These are phyloP conservation scores for Drosophila quinaria DNA, from an alignment of 2,888 invertebrate species.

Conservation along the genomic window DNA sequence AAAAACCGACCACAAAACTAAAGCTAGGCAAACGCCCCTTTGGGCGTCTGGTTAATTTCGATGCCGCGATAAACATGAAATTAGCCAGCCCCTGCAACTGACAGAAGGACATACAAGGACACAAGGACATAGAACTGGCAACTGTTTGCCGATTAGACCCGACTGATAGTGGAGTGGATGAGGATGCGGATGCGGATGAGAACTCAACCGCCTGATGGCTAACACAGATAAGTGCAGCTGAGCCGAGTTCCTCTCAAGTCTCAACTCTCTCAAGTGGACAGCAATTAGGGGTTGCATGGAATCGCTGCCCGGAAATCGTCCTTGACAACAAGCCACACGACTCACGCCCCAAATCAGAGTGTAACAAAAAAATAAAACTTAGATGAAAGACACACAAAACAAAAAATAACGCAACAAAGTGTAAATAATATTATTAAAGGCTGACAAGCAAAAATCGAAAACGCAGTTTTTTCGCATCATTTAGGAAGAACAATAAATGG, in stretches of 20 bases:
- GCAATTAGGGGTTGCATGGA: constrained; percentile 78
- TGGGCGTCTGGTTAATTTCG: constrained; percentile 61
- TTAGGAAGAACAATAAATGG: constrained; percentile 30
- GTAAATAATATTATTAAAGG: constrained; percentile 75
- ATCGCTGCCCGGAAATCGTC: constrained; percentile 55
- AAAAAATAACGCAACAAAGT: constrained; percentile 68
- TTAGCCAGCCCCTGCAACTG: constrained; percentile 44
- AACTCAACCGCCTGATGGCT: constrained; percentile 66
- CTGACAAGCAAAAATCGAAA: constrained; percentile 37
- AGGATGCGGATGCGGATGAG: constrained; percentile 41
- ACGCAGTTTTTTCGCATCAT: constrained; percentile 70
- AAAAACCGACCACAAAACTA: constrained; percentile 43
- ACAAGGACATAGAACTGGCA: constrained; percentile 29
- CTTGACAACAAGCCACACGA: constrained; percentile 55
- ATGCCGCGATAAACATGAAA: constrained; percentile 64
- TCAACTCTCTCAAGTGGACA: constrained; percentile 62
- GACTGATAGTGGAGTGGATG: constrained; percentile 48
- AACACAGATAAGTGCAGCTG: constrained; percentile 70
- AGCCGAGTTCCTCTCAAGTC: constrained; percentile 42
- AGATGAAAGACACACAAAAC: constrained; percentile 8
- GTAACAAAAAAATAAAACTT: constrained; percentile 15
- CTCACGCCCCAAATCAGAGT: constrained; percentile 64
- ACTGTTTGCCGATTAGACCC: constrained; percentile 53
- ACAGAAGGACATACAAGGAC: constrained; percentile 30
- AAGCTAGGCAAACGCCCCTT: constrained; percentile 66